phyloP scores from a whole-genome alignment of 1,140 invertebrate genomes.

The Drosophila ohnishii region DNA sequence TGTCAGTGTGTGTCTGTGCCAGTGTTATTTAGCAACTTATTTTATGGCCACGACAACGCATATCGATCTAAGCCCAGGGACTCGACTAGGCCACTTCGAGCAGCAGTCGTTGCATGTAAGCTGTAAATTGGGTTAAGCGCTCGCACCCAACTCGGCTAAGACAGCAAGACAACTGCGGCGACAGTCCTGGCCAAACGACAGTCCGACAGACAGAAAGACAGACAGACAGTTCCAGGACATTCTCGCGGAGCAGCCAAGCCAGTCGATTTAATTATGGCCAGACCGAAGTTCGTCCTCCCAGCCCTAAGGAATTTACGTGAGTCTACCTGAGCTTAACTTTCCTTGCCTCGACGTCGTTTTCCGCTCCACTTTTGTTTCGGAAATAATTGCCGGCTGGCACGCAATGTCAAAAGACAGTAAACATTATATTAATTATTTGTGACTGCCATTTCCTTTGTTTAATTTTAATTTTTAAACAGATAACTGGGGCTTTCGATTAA shows the following conservation, averaged over 20 bases:
- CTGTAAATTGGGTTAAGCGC: conserved; percentile 69
- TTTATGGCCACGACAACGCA: conserved; percentile 66
- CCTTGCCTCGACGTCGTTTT: conserved; percentile 33
- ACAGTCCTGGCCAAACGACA: conserved; percentile 22
- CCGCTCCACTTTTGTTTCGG: conserved; percentile 43
- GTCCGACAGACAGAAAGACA: background rate
- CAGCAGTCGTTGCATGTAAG: conserved; percentile 40
- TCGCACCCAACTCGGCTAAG: conserved; percentile 28
- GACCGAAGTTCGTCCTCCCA: conserved; percentile 28
- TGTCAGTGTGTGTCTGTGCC: background rate
- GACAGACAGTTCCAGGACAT: conserved; percentile 44
- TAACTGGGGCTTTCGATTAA: conserved; percentile 15
- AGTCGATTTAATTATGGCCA: conserved; percentile 68
- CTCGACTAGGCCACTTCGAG: conserved; percentile 37
- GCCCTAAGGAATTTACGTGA: conserved; percentile 28
- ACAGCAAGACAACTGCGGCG: conserved; percentile 36
- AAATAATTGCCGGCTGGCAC: conserved; percentile 64
- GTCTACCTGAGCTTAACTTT: conserved; percentile 42
- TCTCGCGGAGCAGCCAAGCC: conserved; percentile 33
- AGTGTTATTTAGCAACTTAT: conserved; percentile 23
- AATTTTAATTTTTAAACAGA: conserved; percentile 63
- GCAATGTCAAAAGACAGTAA: conserved; percentile 52
- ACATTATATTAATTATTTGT: conserved; percentile 33
- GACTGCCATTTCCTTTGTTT: conserved; percentile 17
- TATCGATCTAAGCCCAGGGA: conserved; percentile 61